Evolutionary conservation across 2,113 vertebrate species (phyloP).

Genomic region (Sander lucioperca): DNA sequence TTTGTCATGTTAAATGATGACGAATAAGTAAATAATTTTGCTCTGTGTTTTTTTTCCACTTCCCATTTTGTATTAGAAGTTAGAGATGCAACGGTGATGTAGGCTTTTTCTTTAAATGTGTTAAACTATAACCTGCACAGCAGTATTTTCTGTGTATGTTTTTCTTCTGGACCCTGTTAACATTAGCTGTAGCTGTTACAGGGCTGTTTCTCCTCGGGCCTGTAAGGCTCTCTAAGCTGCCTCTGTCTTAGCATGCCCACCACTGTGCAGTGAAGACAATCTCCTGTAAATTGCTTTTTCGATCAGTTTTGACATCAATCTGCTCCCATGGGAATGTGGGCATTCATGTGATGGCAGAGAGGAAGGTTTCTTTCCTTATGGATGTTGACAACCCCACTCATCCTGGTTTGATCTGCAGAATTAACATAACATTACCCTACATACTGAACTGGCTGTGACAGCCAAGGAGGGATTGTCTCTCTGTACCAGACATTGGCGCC

Average conservation of each 20-base stretch:
- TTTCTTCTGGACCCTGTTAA: not conserved
- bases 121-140: not conserved
- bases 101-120: not conserved
- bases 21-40: not conserved
- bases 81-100: not conserved
- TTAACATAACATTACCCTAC: conserved; percentile 76
- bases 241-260: conserved; percentile 50
- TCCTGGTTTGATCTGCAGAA: conserved; percentile 75
- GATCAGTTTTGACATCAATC: conserved; percentile 78
- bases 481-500: conserved; percentile 36
- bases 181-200: conserved; percentile 29
- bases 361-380: conserved; percentile 68
- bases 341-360: conserved; percentile 62
- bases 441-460: conserved; percentile 58
- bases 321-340: conserved; percentile 63
- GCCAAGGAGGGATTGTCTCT: conserved; percentile 54
- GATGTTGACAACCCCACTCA: conserved; percentile 76
- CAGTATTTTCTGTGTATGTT: not conserved
- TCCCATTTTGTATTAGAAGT: not conserved
- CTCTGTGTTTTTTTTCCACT: not conserved
- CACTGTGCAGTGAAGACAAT: conserved; percentile 60
- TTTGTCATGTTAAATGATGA: not conserved
- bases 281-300: conserved; percentile 77
- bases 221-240: conserved; percentile 30
- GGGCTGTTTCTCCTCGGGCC: conserved; percentile 14